phyloP scores from a whole-genome alignment of 2,113 vertebrate species.

The Sapajus apella region DNA sequence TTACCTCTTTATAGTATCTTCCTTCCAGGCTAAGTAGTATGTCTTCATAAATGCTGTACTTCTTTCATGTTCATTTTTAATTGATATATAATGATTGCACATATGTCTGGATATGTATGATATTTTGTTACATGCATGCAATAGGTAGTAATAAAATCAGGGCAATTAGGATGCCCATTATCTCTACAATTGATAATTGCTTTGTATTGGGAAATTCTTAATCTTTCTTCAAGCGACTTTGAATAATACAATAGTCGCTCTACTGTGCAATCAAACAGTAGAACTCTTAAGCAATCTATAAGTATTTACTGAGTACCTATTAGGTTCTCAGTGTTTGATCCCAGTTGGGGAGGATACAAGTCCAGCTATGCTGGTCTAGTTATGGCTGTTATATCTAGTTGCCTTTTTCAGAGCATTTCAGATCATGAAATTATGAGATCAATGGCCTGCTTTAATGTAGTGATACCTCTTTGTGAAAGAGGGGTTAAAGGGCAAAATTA shows the following conservation, averaged over 20 bases:
- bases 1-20: neutral
- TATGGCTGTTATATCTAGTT: neutral
- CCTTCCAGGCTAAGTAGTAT: neutral
- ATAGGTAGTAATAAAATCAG: neutral
- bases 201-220: neutral
- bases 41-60: neutral
- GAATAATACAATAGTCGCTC: neutral
- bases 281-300: conserved; percentile 2
- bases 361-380: neutral
- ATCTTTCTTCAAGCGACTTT: neutral
- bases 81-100: neutral
- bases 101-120: neutral
- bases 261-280: neutral
- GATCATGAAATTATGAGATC: neutral
- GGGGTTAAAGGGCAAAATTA: neutral
- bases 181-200: neutral
- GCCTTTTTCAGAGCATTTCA: neutral
- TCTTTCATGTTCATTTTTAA: neutral
- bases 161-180: neutral
- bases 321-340: neutral
- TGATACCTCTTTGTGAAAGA: neutral
- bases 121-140: neutral
- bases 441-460: neutral
- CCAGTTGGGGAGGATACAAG: neutral
- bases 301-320: neutral